Base-by-base conservation (phyloP, 2,797 vertebrate genomes). In the Coluber constrictor region DNA sequence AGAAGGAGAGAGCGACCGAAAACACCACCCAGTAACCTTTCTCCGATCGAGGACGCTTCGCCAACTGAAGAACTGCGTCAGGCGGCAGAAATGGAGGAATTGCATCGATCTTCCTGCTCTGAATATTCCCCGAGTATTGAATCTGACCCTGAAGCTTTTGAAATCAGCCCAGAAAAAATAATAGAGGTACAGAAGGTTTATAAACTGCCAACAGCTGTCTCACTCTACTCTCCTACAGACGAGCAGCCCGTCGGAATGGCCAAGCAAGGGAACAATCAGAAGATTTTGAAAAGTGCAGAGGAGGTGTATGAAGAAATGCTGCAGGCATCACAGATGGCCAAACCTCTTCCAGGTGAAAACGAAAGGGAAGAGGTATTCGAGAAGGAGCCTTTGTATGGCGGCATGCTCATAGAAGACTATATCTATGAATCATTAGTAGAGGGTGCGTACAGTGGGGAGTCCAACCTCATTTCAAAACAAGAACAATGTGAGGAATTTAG, bases 371-470 rank as follows among this genome's bases (percentile, higher is more conserved):
- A 98, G 95, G 97, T 98, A 32, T 98, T 99, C 97, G 99, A 99
- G 96, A 98, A 99, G 96, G 99, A 99, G 93, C 98, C 99, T 56
- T 98, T 99, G 51, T 99, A 99, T 96, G 99, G 98, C 79, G 99
- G 99, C 89, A 99, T 99, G 99, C 70, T 99, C 96, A 99, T 99
- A 97, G 99, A 99, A 93, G 99, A 99, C 97, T 99, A 99, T 96
- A 99, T 99, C 96, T 99, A 99, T 95, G 99, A 99, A 94, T 99
- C 99, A 89, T 98, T 99, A 96, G 98, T 99, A 94, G 99, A 99
- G 93, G 98, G 99, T 87, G 97, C 98, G 43, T 98, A 98, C 90
- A 97, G 93, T 97, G 98, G 98, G 94, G 96, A 97, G 90, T 89
- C 97, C n/a, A 97, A 56, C 94, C 94, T 98, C 94, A 92, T 98